A percentile compares a stretch with the other conserved stretches of the same genome.
Conservation (phyloP, 64 coral and sea anemone genomes). For the Dendrophyllia cribrosa region DNA sequence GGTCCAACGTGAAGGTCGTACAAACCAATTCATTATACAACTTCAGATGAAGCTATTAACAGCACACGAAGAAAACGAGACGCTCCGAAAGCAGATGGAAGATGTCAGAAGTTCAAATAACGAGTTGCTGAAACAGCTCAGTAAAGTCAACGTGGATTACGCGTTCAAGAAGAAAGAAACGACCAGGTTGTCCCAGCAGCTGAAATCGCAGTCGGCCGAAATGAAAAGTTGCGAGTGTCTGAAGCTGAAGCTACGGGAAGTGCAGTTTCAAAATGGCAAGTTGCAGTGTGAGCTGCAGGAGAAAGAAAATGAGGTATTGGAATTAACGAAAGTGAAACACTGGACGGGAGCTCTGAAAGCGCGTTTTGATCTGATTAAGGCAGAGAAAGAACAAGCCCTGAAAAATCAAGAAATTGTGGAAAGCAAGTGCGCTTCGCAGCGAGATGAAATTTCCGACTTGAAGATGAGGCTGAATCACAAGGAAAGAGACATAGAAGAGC, state of each 20-base stretch:
- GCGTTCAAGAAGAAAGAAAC: conserved; percentile 41
- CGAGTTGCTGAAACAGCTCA: conserved; percentile 4
- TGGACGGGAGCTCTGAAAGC: conserved; percentile 87
- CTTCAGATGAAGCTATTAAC: conserved; percentile 58
- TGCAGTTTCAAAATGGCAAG: conserved; percentile 30
- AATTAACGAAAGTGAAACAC: conserved; percentile 66
- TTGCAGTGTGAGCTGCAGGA: conserved; percentile 62
- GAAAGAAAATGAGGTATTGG: conserved; percentile 37
- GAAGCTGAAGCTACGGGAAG: conserved; percentile 37
- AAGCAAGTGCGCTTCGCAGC: conserved; percentile 35
- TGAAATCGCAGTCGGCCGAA: conserved; percentile 29
- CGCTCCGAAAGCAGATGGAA: neutral
- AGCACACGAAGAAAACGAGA: conserved; percentile 52
- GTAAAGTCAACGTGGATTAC: conserved; percentile 51
- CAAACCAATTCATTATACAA: conserved; percentile 67
- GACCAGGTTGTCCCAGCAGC: conserved; percentile 5
- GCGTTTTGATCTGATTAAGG: conserved; percentile 65
- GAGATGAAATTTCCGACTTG: conserved; percentile 64
- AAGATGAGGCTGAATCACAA: conserved; percentile 56
- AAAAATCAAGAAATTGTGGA: conserved; percentile 72
- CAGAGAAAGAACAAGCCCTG: conserved; percentile 76
- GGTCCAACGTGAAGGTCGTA: conserved; percentile 19
- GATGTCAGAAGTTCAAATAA: conserved; percentile 8
- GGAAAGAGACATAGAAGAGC: conserved; percentile 25
- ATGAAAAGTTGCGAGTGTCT: conserved; percentile 28